Conservation (phyloP, 1,140 invertebrate species). For the Drosophila oshimai region DNA sequence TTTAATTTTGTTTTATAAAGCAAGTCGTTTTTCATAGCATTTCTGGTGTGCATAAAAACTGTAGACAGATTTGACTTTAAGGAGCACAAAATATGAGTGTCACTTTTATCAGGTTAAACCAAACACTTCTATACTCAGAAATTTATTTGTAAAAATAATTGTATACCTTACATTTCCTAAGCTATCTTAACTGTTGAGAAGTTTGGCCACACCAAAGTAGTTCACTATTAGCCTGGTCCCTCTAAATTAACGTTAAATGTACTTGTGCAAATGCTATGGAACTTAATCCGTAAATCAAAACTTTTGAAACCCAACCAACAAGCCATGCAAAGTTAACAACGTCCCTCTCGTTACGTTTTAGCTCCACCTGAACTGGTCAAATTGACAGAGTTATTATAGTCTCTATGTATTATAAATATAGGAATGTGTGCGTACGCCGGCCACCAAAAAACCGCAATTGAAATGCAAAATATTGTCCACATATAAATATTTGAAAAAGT, state of each 20-base stretch:
- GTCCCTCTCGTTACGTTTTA: background rate
- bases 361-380: slow-evolving; percentile 22
- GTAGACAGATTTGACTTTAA: too few species aligned
- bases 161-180: too few species aligned
- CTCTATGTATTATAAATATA: slow-evolving; percentile 14
- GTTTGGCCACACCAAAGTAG: background rate
- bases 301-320: background rate
- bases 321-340: slow-evolving; percentile 2
- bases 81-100: too few species aligned
- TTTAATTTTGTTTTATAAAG: too few species aligned
- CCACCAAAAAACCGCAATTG: slow-evolving; percentile 63
- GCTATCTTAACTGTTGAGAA: too few species aligned
- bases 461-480: slow-evolving; percentile 71
- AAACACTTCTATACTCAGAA: too few species aligned
- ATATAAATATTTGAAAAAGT: slow-evolving; percentile 42
- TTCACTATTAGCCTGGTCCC: background rate
- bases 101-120: too few species aligned
- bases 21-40: too few species aligned
- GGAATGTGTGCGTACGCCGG: slow-evolving; percentile 8
- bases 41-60: too few species aligned
- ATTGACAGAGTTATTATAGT: slow-evolving; percentile 56
- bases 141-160: too few species aligned
- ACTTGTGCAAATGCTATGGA: background rate
- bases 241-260: background rate
- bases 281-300: background rate